Evolutionary conservation across 2,797 vertebrate genomes (phyloP).

Genomic region (Periophthalmus magnuspinnatus): DNA sequence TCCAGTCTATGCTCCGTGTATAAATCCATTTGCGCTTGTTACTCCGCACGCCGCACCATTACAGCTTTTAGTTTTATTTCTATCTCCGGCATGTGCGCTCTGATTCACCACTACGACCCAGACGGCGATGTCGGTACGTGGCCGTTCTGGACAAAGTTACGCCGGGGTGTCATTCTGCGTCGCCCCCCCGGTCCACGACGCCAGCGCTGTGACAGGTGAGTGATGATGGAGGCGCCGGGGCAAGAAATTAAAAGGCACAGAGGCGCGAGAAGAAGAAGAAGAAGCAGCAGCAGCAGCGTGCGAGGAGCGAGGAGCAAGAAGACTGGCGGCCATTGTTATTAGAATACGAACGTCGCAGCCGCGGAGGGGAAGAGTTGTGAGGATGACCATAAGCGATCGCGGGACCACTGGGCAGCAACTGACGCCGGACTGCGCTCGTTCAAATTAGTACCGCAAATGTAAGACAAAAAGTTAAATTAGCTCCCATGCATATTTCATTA

Average conservation of each 20-base stretch:
- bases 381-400: conserved; percentile 30
- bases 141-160: conserved; percentile 52
- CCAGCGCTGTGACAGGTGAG: conserved; percentile 70
- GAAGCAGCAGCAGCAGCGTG: too few species aligned
- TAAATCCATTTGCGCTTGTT: not conserved
- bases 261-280: conserved; percentile 61
- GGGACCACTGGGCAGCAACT: conserved; percentile 28
- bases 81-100: conserved; percentile 36
- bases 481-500: conserved; percentile 67
- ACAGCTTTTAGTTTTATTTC: not conserved
- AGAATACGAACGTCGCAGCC: conserved; percentile 62
- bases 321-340: conserved; percentile 66
- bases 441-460: conserved; percentile 42
- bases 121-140: conserved; percentile 28
- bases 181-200: conserved; percentile 42
- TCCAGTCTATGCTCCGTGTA: not conserved
- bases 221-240: conserved; percentile 73
- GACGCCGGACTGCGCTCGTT: conserved; percentile 1
- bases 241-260: conserved; percentile 78
- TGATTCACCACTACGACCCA: conserved; percentile 31
- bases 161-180: conserved; percentile 42
- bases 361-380: conserved; percentile 33
- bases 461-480: conserved; percentile 60
- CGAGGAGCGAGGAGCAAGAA: conserved; percentile 30
- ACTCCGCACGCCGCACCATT: not conserved